Evolutionary conservation across 2,113 vertebrate genomes (phyloP).

Genomic region (Sapajus apella): DNA sequence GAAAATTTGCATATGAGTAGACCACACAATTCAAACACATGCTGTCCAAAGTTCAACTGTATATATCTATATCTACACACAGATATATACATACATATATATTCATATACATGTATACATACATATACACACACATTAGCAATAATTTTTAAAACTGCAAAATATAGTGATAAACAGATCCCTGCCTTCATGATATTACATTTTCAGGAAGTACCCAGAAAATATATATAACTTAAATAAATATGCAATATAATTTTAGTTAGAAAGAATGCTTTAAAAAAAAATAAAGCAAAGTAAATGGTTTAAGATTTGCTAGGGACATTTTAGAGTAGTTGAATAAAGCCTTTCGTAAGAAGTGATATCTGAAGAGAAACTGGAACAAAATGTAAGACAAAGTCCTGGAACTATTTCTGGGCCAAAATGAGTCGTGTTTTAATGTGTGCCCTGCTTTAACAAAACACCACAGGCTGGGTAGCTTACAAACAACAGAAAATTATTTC

Average conservation of each 20-base stretch:
- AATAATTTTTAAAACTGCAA: neutral
- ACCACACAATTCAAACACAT: no score
- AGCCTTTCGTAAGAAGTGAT: neutral
- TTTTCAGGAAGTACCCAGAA: neutral
- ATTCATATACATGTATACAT: neutral
- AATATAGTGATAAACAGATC: neutral
- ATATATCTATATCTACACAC: neutral
- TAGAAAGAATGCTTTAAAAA: neutral
- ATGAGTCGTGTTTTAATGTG: neutral
- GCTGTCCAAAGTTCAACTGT: neutral
- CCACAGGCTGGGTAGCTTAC: no score
- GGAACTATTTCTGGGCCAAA: neutral
- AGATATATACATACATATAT: no score
- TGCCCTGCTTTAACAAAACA: neutral
- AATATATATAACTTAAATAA: neutral
- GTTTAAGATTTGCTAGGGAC: neutral
- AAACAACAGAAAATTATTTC: neutral
- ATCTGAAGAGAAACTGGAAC: neutral
- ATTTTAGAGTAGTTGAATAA: neutral
- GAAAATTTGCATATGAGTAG: neutral
- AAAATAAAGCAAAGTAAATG: neutral
- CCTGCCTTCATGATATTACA: neutral
- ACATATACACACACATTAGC: neutral
- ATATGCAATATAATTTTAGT: neutral
- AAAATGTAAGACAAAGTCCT: neutral